These are phyloP conservation scores for Spinus olivaceus DNA, from an alignment of 2,797 vertebrate genomes.

Conservation along the genomic window DNA sequence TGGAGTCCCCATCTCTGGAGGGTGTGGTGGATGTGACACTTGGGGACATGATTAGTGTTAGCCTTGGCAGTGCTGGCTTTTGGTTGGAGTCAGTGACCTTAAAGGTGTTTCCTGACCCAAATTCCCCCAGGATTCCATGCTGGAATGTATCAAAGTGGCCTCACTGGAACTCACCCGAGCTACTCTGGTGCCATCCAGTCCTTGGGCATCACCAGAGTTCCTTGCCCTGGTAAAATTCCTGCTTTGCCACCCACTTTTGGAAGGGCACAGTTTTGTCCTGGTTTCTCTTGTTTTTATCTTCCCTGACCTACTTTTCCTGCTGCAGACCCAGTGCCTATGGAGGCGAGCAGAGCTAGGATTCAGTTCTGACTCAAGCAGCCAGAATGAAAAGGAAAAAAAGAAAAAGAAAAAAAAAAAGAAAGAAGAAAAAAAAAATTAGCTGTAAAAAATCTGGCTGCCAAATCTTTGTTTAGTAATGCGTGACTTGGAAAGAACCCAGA, in stretches of 20 bases:
- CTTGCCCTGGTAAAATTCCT: not conserved
- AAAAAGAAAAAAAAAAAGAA: not conserved
- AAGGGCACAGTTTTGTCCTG: not conserved
- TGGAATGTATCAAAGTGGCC: not conserved
- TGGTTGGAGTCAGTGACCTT: not conserved
- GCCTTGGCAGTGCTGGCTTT: not conserved
- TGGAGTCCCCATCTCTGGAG: not conserved
- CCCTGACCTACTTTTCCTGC: slow-evolving; percentile 49
- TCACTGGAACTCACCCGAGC: not conserved
- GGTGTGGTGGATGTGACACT: not conserved
- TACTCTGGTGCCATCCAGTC: not conserved
- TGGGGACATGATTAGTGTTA: not conserved
- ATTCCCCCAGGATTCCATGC: not conserved
- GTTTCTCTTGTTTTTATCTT: not conserved
- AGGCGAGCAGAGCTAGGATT: not conserved
- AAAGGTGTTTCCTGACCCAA: not conserved
- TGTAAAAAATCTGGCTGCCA: slow-evolving; percentile 56
- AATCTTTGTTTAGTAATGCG: slow-evolving; percentile 53
- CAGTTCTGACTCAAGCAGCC: slow-evolving; percentile 48
- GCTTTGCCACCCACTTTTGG: not conserved
- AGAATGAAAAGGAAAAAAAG: not conserved
- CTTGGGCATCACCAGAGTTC: not conserved
- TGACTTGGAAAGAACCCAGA: slow-evolving; percentile 49
- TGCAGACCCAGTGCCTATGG: not conserved
- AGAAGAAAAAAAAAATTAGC: slow-evolving; percentile 39